A percentile compares a stretch with the other conserved stretches of the same genome.
phyloP scores from a whole-genome alignment of 1,140 invertebrate genomes.

The Drosophila kikkawai region DNA sequence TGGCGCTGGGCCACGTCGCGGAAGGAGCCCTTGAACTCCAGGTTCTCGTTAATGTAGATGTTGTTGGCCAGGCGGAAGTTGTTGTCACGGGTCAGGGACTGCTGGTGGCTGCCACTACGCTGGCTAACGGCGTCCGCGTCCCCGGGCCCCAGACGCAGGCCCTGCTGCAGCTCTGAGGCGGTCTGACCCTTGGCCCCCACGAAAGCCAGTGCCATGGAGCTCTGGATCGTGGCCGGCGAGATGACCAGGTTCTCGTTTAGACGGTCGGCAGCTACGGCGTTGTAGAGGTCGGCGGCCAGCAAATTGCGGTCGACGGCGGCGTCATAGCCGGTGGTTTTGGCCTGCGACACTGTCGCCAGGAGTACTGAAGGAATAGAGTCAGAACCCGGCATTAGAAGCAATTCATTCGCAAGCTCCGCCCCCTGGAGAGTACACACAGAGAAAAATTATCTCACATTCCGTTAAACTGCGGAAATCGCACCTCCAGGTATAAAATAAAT shows the following conservation, averaged over 20 bases:
- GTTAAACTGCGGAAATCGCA: background rate
- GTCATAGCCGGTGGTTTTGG: constrained; percentile 50
- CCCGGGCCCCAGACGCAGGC: constrained; percentile 64
- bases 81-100: constrained; percentile 72
- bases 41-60: constrained; percentile 81
- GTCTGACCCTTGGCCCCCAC: constrained; percentile 79
- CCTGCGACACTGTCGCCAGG: constrained; percentile 43
- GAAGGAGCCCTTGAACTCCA: constrained; percentile 78
- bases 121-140: constrained; percentile 74
- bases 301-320: constrained; percentile 69
- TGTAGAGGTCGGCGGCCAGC: constrained; percentile 74
- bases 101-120: constrained; percentile 69
- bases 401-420: constrained; percentile 11
- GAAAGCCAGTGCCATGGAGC: constrained; percentile 77
- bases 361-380: constrained; percentile 20
- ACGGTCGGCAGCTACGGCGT: constrained; percentile 68
- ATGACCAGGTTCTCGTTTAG: constrained; percentile 78
- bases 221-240: constrained; percentile 74
- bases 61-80: constrained; percentile 77
- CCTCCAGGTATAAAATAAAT: background rate
- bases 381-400: constrained; percentile 23
- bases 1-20: constrained; percentile 74
- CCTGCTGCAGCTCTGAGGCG: constrained; percentile 72
- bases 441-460: background rate
- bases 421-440: background rate